Evolutionary conservation across 2,797 vertebrate genomes (phyloP).

Genomic region (Lutra lutra): DNA sequence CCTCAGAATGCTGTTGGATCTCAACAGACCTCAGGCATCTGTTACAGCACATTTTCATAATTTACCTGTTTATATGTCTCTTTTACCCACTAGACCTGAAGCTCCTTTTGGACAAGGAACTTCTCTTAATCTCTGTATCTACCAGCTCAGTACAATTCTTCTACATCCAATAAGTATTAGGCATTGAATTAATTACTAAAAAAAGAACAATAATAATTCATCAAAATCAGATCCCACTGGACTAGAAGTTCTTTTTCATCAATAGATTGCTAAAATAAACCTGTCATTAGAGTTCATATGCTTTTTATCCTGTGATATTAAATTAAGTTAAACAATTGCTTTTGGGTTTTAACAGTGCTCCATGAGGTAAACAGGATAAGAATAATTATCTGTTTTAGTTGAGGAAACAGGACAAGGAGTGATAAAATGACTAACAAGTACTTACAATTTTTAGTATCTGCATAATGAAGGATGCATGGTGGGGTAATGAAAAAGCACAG

Average conservation of each 20-base stretch:
- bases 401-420: slow-evolving; percentile 41
- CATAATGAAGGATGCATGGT: not conserved
- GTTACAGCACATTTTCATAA: not conserved
- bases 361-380: slow-evolving; percentile 16
- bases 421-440: slow-evolving; percentile 53
- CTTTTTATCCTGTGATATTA: not conserved
- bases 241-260: not conserved
- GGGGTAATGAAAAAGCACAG: not conserved
- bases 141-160: not conserved
- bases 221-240: slow-evolving; percentile 46
- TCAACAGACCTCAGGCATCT: not conserved
- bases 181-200: slow-evolving; percentile 29
- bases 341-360: slow-evolving; percentile 42
- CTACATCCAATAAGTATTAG: not conserved
- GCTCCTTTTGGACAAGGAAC: not conserved
- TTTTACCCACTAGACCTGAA: not conserved
- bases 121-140: not conserved
- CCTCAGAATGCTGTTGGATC: not conserved
- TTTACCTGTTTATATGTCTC: not conserved
- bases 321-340: not conserved
- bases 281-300: not conserved
- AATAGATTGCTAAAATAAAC: slow-evolving; percentile 15
- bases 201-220: slow-evolving; percentile 7
- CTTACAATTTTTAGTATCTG: slow-evolving; percentile 29
- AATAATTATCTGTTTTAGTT: slow-evolving; percentile 42